These are phyloP conservation scores for Noctilio leporinus DNA, from an alignment of 2,113 vertebrate species.

Conservation along the genomic window DNA sequence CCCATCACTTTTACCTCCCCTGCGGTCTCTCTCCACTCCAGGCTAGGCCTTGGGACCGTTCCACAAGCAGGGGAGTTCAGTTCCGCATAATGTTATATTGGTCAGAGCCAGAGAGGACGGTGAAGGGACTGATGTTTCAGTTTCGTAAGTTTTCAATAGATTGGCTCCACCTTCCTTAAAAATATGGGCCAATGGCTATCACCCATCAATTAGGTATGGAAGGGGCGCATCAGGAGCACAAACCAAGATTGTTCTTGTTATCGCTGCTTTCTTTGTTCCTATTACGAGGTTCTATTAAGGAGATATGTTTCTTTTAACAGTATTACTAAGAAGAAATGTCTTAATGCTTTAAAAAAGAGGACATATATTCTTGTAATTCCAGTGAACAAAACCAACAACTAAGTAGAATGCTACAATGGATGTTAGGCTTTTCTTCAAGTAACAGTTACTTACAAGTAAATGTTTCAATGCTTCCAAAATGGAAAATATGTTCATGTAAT, in stretches of 20 bases:
- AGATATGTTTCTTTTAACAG: not conserved
- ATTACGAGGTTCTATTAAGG: not conserved
- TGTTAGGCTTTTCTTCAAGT: not conserved
- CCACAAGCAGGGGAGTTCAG: no score
- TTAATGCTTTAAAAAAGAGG: not conserved
- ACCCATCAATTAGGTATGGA: no score
- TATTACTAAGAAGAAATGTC: not conserved
- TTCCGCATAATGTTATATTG: not conserved
- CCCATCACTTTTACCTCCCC: not conserved
- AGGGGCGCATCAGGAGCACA: not conserved
- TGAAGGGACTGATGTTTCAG: not conserved
- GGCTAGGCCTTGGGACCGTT: not conserved
- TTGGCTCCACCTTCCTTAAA: not conserved
- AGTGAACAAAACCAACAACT: not conserved
- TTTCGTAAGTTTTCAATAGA: not conserved
- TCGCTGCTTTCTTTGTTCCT: not conserved
- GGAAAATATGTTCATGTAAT: not conserved
- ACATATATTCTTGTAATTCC: not conserved
- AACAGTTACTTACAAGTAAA: not conserved
- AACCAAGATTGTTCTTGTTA: not conserved
- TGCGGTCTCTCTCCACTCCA: not conserved
- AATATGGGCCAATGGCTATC: not conserved
- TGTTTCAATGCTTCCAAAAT: not conserved
- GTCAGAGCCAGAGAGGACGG: not conserved
- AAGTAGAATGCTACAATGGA: not conserved